phyloP scores from a whole-genome alignment of 2,797 vertebrate genomes.

The Peromyscus attwateri region DNA sequence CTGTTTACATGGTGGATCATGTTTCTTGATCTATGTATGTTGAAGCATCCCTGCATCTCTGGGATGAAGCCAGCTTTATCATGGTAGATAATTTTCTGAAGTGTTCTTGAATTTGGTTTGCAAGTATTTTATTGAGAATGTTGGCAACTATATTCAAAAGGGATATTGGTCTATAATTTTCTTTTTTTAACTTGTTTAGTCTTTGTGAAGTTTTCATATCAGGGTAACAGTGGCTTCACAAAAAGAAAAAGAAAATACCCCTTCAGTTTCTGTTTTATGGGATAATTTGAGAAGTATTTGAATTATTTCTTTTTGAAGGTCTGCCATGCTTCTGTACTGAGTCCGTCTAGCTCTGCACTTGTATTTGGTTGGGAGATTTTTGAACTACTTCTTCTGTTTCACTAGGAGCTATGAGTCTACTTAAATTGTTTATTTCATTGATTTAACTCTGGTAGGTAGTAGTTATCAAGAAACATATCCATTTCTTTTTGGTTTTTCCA shows the following conservation, averaged over 20 bases:
- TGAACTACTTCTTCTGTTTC: neutral
- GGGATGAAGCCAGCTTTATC: neutral
- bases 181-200: neutral
- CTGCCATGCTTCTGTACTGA: neutral
- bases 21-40: neutral
- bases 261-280: neutral
- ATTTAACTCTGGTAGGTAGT: neutral
- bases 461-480: neutral
- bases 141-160: neutral
- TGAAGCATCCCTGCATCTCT: neutral
- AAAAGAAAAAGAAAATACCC: neutral
- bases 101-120: neutral
- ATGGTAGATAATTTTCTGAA: neutral
- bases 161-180: neutral
- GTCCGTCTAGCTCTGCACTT: neutral
- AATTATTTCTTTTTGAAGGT: neutral
- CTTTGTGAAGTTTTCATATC: neutral
- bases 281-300: neutral
- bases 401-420: neutral
- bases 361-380: neutral
- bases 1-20: neutral
- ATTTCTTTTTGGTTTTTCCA: neutral
- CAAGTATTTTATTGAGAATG: neutral
- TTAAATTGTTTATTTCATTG: neutral
- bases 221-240: neutral